Evolutionary conservation across 2,797 vertebrate genomes (phyloP).

Genomic region (Nyctalus aviator): DNA sequence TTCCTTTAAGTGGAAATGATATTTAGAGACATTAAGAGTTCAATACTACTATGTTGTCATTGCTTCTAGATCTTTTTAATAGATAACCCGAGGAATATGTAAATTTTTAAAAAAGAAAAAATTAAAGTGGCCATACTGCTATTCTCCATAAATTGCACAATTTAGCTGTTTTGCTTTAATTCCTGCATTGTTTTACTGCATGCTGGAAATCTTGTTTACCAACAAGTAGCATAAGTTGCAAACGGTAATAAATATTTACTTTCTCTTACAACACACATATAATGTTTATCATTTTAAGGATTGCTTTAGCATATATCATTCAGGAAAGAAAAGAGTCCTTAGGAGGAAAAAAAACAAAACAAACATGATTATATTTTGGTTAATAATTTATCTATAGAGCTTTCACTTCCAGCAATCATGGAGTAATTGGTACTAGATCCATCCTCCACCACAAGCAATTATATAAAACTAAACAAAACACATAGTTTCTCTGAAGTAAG

Average conservation of each 20-base stretch:
- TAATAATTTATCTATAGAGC: neutral
- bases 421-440: neutral
- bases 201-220: neutral
- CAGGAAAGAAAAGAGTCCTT: neutral
- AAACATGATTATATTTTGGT: neutral
- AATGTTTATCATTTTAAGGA: neutral
- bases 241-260: neutral
- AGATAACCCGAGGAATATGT: neutral
- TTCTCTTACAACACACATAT: neutral
- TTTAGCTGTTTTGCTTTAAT: neutral
- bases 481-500: neutral
- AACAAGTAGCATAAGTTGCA: neutral
- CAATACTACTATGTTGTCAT: neutral
- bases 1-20: neutral
- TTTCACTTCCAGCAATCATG: neutral
- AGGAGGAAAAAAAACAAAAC: neutral
- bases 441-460: neutral
- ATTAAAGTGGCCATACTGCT: neutral
- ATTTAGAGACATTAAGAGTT: neutral
- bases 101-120: neutral
- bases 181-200: neutral
- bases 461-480: neutral
- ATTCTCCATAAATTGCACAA: neutral
- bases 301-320: neutral
- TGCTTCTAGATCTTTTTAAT: neutral